Evolutionary conservation across 2,113 vertebrate genomes (phyloP), one percentile per base, ranked within the genome.

Genomic region (Platycercus adscitus): DNA sequence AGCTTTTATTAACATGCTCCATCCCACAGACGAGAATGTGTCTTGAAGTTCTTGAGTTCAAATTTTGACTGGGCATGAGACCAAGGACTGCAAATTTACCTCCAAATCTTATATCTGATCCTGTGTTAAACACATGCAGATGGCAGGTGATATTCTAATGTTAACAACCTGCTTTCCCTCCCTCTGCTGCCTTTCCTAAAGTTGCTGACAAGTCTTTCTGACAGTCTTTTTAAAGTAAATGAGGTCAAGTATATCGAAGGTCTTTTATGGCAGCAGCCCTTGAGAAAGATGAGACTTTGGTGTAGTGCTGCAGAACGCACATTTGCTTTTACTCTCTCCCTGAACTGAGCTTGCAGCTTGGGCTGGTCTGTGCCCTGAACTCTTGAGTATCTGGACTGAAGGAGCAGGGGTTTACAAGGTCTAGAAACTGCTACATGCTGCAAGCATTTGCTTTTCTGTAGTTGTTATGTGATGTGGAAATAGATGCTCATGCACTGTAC

Each of bases 101-200:
- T 97, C 91, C 94, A 85, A 84, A 76, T 87, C 91, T 91, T 95
- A 16, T 87, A 95, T 93, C 81, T 89, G 73, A 91, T 97, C 89
- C 86, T 68, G 31, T 69, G 84, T 82, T 95, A 95, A 95, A 95
- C 44, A 41, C 41, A 89, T 89, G 83, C 94, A 96, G 96, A 94
- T 96, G 96, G 96, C 81, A 95, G 91, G 91, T 96, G 91, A 91
- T 96, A 95, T 94, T 95, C 93, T 95, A 95, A 95, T 95, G 86
- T 71, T 95, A 94, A 95, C 94, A 87, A 9, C 91, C 94, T 94
- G 95, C 84, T 93, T 93, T 73, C 61, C 77, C 84, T 95, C 93
- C 89, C 91, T 93, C 94, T 87, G 77, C 93, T 91, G 96, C 84
- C 86, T 92, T 89, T 89, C 89, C 56, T 87, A 92, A 95, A 97